A percentile compares a stretch with the other conserved stretches of the same genome.
phyloP scores from a whole-genome alignment of 2,888 invertebrate genomes.

The Philereme vetulata region DNA sequence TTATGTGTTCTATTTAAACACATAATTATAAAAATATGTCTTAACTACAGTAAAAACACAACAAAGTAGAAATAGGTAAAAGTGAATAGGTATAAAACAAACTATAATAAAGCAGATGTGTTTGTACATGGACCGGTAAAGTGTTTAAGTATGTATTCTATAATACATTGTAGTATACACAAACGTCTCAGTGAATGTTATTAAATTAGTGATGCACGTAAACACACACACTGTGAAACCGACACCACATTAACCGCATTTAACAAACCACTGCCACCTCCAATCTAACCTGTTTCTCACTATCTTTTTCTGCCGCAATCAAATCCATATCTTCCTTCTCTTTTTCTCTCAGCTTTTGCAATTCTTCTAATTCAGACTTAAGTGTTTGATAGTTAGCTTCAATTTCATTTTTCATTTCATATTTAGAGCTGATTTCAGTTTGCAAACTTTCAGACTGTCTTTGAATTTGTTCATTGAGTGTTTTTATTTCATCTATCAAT shows the following conservation, averaged over 20 bases:
- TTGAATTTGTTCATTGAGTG: slow-evolving; percentile 51
- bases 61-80: too few relatives aligned
- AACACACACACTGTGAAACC: slow-evolving; percentile 19
- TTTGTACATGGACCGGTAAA: too few relatives aligned
- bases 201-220: background rate
- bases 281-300: slow-evolving; percentile 67
- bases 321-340: slow-evolving; percentile 58
- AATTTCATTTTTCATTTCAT: slow-evolving; percentile 46
- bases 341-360: slow-evolving; percentile 51
- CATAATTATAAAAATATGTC: too few relatives aligned
- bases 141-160: too few relatives aligned
- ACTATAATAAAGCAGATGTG: too few relatives aligned
- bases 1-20: too few relatives aligned
- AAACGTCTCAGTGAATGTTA: too few relatives aligned
- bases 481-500: slow-evolving; percentile 52
- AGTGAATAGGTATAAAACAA: too few relatives aligned
- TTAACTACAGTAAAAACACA: too few relatives aligned
- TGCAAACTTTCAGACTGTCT: slow-evolving; percentile 44
- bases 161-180: too few relatives aligned
- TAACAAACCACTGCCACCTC: slow-evolving; percentile 39
- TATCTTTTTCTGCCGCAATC: slow-evolving; percentile 54
- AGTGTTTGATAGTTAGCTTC: slow-evolving; percentile 49
- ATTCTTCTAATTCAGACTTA: slow-evolving; percentile 51
- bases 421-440: slow-evolving; percentile 49
- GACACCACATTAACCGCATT: slow-evolving; percentile 31